Percentiles rank a stretch among this genome's conserved stretches.
Evolutionary conservation across 2,888 invertebrate genomes (phyloP).

Genomic region (Automeris io): DNA sequence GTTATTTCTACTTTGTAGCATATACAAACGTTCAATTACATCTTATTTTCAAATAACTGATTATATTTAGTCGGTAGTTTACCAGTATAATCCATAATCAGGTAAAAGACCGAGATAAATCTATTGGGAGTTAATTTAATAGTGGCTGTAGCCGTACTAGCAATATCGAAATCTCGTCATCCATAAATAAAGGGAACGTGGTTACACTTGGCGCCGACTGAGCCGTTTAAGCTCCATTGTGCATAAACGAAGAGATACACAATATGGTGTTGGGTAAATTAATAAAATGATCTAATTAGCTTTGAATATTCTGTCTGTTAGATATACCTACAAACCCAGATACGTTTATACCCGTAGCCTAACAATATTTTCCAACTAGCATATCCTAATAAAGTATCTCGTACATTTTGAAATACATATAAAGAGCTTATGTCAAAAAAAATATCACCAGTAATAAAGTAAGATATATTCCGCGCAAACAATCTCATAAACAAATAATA

Average conservation of each 20-base stretch:
- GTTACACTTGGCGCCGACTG: constrained; percentile 38
- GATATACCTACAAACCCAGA: no score
- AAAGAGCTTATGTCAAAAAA: no score
- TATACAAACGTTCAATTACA: no score
- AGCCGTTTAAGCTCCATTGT: constrained; percentile 55
- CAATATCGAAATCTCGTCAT: constrained; percentile 60
- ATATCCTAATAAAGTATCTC: no score
- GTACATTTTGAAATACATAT: no score
- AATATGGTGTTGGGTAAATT: constrained; percentile 13
- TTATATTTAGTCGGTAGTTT: not conserved
- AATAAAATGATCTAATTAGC: constrained; percentile 9
- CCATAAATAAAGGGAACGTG: constrained; percentile 56
- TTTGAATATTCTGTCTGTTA: constrained; percentile 2
- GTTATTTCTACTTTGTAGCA: no score
- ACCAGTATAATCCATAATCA: no score
- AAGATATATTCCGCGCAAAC: not conserved
- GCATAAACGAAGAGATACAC: constrained; percentile 52
- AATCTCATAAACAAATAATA: not conserved
- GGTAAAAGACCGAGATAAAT: no score
- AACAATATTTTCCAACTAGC: no score
- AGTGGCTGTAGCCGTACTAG: constrained; percentile 5
- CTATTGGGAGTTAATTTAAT: not conserved
- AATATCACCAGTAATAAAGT: not conserved
- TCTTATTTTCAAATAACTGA: not conserved
- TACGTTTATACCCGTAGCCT: no score